Conservation (phyloP, 2,113 vertebrate species). For the Chrysochloris asiatica region DNA sequence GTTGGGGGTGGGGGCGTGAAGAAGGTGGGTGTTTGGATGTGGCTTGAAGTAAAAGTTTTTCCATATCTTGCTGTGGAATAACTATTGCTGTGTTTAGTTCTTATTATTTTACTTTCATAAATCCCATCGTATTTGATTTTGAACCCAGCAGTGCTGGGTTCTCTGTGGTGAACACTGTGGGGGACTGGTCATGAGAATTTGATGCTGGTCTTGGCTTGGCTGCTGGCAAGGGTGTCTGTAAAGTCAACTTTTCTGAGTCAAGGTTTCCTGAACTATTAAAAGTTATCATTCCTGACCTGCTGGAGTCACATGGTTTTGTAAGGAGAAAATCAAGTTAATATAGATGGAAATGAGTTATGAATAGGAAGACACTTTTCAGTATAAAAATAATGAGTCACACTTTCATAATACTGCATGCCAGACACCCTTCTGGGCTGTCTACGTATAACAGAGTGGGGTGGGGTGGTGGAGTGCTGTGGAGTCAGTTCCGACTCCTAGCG, state of each 20-base stretch:
- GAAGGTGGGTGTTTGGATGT: not conserved
- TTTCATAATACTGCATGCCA: not conserved
- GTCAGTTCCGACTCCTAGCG: too few species aligned
- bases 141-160: not conserved
- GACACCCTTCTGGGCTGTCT: not conserved
- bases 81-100: not conserved
- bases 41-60: not conserved
- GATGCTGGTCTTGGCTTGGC: not conserved
- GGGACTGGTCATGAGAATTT: not conserved
- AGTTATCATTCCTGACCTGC: not conserved
- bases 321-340: not conserved
- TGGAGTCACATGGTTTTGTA: not conserved
- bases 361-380: not conserved
- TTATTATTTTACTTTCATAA: not conserved
- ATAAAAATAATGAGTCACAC: not conserved
- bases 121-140: not conserved
- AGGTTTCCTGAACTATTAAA: not conserved
- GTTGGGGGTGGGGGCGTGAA: not conserved
- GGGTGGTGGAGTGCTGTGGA: too few species aligned
- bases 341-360: not conserved
- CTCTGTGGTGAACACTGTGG: accelerated
- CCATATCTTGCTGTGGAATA: accelerated
- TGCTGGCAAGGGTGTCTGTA: not conserved
- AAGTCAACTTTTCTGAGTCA: not conserved
- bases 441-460: too few species aligned